Percentiles rank a stretch among this genome's conserved stretches.
phyloP scores from a whole-genome alignment of 2,888 invertebrate species.

The Caenorhabditis japonica region DNA sequence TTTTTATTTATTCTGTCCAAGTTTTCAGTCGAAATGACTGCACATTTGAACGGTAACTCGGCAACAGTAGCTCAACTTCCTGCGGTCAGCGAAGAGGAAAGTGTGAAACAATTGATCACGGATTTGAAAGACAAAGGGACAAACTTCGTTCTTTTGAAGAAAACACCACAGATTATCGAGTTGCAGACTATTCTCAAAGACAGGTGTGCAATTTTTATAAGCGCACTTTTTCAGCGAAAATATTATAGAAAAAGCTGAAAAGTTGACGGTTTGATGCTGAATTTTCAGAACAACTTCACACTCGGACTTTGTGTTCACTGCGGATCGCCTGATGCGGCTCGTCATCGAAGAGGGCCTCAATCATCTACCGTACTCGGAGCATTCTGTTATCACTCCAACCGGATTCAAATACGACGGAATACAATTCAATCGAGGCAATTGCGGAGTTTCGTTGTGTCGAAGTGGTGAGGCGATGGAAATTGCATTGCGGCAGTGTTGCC shows the following conservation, averaged over 20 bases:
- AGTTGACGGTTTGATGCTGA: background rate
- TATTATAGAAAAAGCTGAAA: background rate
- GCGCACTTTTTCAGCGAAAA: background rate
- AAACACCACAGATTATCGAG: conserved; percentile 68
- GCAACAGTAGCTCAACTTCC: no score
- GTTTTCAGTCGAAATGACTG: no score
- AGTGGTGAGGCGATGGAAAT: conserved; percentile 91
- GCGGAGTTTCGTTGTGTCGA: conserved; percentile 95
- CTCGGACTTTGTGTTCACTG: conserved; percentile 98
- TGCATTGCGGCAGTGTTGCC: conserved; percentile 89
- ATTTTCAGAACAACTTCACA: conserved; percentile 87
- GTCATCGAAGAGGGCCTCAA: conserved; percentile 98
- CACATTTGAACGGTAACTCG: conserved; percentile 6
- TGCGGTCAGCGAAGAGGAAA: conserved; percentile 32
- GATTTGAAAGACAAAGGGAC: conserved; percentile 43
- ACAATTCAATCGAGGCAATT: conserved; percentile 95
- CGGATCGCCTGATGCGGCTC: conserved; percentile 94
- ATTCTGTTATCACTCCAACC: conserved; percentile 92
- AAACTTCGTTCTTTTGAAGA: conserved; percentile 62
- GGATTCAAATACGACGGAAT: conserved; percentile 82
- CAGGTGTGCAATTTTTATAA: no score
- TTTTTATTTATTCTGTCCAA: no score
- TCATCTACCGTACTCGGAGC: conserved; percentile 92
- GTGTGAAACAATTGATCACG: conserved; percentile 21
- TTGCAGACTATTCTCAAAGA: conserved; percentile 74